phyloP scores from a whole-genome alignment of 2,888 invertebrate genomes.

The Campoplex nolae region DNA sequence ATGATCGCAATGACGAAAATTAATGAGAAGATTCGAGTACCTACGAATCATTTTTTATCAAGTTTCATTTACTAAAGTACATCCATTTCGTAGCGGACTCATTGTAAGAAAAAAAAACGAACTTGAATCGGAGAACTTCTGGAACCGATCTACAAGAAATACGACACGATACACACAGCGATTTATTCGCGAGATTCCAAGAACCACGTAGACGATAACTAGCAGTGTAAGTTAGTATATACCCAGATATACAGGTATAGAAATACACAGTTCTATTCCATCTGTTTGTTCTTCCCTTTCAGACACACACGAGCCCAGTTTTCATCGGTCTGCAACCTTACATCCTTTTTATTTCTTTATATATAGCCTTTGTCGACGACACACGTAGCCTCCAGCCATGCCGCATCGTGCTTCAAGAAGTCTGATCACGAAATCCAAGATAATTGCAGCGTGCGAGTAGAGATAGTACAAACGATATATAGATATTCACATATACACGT shows the following conservation, averaged over 20 bases:
- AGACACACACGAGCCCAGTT: neutral
- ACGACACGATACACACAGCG: constrained; percentile 54
- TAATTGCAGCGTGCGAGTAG: constrained; percentile 69
- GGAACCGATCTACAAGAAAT: constrained; percentile 57
- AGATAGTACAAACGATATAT: constrained; percentile 43
- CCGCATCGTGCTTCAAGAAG: constrained; percentile 63
- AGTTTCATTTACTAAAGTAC: constrained; percentile 11
- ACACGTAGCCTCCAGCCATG: constrained; percentile 64
- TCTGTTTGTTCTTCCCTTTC: constrained; percentile 23
- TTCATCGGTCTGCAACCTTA: constrained; percentile 11
- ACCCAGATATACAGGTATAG: neutral
- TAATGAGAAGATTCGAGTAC: neutral
- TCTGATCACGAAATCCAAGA: constrained; percentile 71
- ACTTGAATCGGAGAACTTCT: constrained; percentile 24
- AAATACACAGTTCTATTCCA: constrained; percentile 11
- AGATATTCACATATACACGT: neutral
- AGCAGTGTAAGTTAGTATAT: constrained; percentile 30
- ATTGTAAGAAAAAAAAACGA: constrained; percentile 4
- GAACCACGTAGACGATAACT: constrained; percentile 50
- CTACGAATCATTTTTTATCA: neutral
- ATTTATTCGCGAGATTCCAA: constrained; percentile 59
- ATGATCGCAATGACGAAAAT: neutral
- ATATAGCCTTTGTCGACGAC: constrained; percentile 52
- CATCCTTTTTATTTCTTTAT: constrained; percentile 34
- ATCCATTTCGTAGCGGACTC: constrained; percentile 16